Conservation (phyloP, 2,797 vertebrate genomes). For the Macroramphosus scolopax region DNA sequence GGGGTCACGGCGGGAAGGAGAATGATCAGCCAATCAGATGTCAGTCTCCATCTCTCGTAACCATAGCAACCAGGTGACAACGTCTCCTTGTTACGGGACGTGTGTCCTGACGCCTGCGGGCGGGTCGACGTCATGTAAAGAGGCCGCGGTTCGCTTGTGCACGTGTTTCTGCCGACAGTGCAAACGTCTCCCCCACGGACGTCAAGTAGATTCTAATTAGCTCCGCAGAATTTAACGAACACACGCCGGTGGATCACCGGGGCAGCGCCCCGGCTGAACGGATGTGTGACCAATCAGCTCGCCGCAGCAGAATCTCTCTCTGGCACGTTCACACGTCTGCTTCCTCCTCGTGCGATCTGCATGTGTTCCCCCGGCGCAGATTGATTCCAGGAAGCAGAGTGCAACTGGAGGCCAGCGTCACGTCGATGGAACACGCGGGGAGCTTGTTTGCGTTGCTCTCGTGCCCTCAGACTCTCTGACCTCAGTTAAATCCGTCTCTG, state of each 20-base stretch:
- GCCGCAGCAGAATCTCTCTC: slow-evolving; percentile 26
- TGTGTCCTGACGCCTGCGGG: slow-evolving; percentile 20
- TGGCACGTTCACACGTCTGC: too few species aligned
- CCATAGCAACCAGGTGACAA: too few species aligned
- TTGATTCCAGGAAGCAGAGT: slow-evolving; percentile 11
- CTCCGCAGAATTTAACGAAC: slow-evolving; percentile 69
- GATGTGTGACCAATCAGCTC: slow-evolving; percentile 58
- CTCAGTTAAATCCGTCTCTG: too few species aligned
- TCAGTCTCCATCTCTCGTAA: too few species aligned
- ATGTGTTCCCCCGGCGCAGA: slow-evolving; percentile 4
- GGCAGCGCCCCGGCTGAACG: slow-evolving; percentile 43
- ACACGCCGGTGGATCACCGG: slow-evolving; percentile 57
- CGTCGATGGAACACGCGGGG: too few species aligned
- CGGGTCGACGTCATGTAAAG: slow-evolving; percentile 43
- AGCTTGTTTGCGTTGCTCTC: too few species aligned
- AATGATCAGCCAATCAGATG: too few species aligned
- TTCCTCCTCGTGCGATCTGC: not conserved
- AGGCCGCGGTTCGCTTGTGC: slow-evolving; percentile 56
- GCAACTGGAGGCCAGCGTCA: too few species aligned
- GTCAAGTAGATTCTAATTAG: slow-evolving; percentile 73
- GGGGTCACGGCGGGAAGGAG: too few species aligned
- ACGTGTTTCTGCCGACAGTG: slow-evolving; percentile 61
- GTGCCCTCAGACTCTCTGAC: too few species aligned
- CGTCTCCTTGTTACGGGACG: too few species aligned
- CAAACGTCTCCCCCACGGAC: slow-evolving; percentile 60